phyloP scores from a whole-genome alignment of 2,113 vertebrate species.

The Turdus rufiventris region DNA sequence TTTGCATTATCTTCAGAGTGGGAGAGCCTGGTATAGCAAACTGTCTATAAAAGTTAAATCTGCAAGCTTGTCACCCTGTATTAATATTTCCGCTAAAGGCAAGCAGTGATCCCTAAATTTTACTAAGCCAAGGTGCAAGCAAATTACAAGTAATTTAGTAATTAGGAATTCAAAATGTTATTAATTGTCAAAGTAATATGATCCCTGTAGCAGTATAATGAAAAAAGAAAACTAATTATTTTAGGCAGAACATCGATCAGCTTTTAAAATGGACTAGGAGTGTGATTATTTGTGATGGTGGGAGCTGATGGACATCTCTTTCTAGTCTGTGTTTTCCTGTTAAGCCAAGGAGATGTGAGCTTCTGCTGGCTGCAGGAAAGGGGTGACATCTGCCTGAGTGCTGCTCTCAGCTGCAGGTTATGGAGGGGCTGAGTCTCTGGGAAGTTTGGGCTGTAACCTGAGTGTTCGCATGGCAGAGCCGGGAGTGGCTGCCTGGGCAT shows the following conservation, averaged over 20 bases:
- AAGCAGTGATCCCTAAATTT: background rate
- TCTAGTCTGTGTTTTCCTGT: background rate
- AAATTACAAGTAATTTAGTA: background rate
- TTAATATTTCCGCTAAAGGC: background rate
- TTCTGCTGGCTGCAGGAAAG: background rate
- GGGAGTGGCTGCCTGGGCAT: rapidly evolving
- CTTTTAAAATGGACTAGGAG: background rate
- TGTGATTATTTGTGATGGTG: background rate
- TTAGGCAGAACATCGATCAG: background rate
- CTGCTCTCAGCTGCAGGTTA: background rate
- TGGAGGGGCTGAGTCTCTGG: rapidly evolving
- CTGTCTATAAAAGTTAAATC: background rate
- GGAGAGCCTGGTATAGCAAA: background rate
- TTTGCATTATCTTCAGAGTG: background rate
- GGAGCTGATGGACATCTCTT: rapidly evolving
- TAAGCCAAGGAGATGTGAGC: background rate
- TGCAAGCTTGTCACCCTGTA: background rate
- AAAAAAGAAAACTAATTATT: background rate
- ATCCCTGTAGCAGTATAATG: background rate
- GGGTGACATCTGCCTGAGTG: background rate
- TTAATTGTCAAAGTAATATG: background rate
- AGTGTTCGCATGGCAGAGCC: rapidly evolving
- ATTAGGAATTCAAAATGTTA: background rate
- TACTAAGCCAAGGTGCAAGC: background rate
- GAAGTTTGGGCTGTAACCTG: background rate